Percentiles rank a stretch among this genome's conserved stretches.
phyloP scores from a whole-genome alignment of 2,888 invertebrate genomes.

The Thecophora atra region DNA sequence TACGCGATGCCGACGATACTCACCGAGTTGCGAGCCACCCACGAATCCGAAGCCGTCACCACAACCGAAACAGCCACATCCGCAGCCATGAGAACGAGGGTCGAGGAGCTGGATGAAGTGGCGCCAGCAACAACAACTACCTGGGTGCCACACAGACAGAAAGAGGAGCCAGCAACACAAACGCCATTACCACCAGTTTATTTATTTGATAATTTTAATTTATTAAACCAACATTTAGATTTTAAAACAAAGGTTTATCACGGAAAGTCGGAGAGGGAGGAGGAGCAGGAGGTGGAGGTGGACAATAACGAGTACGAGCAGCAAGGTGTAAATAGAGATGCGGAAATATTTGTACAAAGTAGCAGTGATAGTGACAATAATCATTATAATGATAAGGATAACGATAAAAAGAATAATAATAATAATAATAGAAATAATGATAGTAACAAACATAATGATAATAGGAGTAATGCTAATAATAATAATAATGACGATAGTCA shows the following conservation, averaged over 20 bases:
- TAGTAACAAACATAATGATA: constrained; percentile 16
- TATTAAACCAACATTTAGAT: constrained; percentile 9
- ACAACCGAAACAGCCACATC: constrained; percentile 24
- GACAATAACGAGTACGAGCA: background rate
- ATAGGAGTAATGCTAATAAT: constrained; percentile 35
- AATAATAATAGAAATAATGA: constrained; percentile 16
- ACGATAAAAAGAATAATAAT: constrained; percentile 17
- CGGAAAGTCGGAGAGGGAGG: background rate
- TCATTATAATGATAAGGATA: constrained; percentile 21
- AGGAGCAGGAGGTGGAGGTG: background rate
- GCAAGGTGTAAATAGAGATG: constrained; percentile 18
- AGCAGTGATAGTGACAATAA: constrained; percentile 44
- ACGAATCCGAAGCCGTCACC: constrained; percentile 35
- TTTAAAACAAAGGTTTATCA: too few species aligned
- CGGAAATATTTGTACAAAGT: background rate
- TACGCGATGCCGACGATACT: constrained; percentile 60
- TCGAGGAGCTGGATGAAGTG: too few species aligned
- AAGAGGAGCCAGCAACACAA: background rate
- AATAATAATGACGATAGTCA: constrained; percentile 12
- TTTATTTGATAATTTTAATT: constrained; percentile 4
- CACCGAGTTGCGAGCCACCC: constrained; percentile 9
- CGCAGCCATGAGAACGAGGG: too few species aligned
- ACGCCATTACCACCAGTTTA: background rate
- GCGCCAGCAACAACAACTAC: background rate
- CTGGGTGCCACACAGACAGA: background rate